A percentile compares a stretch with the other conserved stretches of the same genome.
Conservation (phyloP, 2,797 vertebrate species). For the Ficedula albicollis region DNA sequence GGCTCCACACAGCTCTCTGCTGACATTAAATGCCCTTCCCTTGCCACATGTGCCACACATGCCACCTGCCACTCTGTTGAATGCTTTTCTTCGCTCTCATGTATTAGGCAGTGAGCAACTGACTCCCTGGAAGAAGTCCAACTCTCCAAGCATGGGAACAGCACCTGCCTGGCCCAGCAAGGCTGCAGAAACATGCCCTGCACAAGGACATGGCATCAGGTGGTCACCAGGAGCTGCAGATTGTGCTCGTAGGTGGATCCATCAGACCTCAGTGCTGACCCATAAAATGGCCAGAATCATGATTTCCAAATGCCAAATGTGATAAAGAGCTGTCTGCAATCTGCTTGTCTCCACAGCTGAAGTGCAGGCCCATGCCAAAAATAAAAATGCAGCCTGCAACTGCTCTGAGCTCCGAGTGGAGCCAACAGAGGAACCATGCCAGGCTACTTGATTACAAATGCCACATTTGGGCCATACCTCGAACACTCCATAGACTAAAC, state of each 20-base stretch:
- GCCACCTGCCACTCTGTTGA: background rate
- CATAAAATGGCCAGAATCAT: background rate
- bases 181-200: background rate
- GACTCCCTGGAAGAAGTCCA: slow-evolving; percentile 33
- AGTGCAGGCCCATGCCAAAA: background rate
- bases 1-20: background rate
- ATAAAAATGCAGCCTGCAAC: background rate
- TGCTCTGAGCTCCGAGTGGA: background rate
- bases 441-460: background rate
- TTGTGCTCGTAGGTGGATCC: background rate
- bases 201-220: background rate
- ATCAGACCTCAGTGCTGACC: background rate
- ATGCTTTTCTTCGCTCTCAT: background rate
- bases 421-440: background rate
- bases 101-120: slow-evolving; percentile 6
- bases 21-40: slow-evolving; percentile 6
- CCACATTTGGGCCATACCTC: background rate
- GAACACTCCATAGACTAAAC: background rate
- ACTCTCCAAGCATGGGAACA: slow-evolving; percentile 8
- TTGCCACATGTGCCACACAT: background rate
- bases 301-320: background rate
- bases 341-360: background rate
- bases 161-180: background rate
- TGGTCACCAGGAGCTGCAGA: background rate
- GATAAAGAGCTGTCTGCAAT: background rate